A percentile compares a stretch with the other conserved stretches of the same genome.
phyloP scores from a whole-genome alignment of 2,113 vertebrate genomes.

The Neotoma lepida region DNA sequence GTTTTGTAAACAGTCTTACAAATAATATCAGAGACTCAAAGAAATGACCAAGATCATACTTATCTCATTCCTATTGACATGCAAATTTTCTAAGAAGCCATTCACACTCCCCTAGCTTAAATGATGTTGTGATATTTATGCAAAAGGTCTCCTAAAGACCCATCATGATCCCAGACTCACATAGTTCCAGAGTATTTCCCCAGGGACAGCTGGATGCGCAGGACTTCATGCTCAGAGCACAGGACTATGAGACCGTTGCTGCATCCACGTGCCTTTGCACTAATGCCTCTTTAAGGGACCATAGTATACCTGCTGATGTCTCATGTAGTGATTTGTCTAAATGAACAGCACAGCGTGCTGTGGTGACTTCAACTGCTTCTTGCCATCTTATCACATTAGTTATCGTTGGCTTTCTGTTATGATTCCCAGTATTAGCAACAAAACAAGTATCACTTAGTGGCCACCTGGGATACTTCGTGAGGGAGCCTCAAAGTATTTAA shows the following conservation, averaged over 20 bases:
- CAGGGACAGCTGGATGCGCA: neutral
- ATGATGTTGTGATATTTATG: neutral
- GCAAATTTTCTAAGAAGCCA: neutral
- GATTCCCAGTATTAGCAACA: neutral
- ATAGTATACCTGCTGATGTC: neutral
- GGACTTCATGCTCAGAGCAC: neutral
- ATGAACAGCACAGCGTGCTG: neutral
- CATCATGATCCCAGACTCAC: neutral
- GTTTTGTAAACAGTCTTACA: neutral
- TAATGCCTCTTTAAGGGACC: constrained; percentile 1
- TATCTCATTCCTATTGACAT: neutral
- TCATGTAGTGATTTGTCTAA: neutral
- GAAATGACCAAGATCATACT: neutral
- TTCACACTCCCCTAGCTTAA: neutral
- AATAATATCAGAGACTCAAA: neutral
- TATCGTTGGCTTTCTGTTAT: constrained; percentile 10
- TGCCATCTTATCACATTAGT: neutral
- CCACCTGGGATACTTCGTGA: neutral
- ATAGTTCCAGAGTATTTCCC: neutral
- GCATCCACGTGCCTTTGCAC: neutral
- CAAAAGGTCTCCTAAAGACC: neutral
- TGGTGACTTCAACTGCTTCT: neutral
- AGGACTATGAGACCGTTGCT: neutral
- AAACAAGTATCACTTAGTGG: neutral
- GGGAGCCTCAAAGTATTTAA: neutral